phyloP scores from a whole-genome alignment of 2,113 vertebrate species.

The Gymnarchus niloticus region DNA sequence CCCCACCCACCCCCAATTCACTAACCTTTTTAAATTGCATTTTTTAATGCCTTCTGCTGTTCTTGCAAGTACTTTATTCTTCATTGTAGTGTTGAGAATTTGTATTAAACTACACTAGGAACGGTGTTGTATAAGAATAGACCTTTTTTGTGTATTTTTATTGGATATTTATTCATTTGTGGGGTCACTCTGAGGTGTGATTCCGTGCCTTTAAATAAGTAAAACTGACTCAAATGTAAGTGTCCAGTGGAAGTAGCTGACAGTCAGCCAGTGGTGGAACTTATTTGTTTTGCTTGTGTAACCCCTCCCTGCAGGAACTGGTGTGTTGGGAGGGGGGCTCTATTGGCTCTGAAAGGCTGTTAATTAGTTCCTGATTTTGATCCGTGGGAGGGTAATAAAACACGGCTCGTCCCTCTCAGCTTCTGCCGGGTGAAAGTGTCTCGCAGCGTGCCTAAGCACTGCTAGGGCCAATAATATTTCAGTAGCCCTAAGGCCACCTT shows the following conservation, averaged over 20 bases:
- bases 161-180: too few relatives aligned
- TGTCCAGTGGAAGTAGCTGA: conserved; percentile 14
- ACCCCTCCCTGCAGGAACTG: conserved; percentile 43
- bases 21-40: too few relatives aligned
- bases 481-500: neutral
- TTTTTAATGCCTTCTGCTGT: too few relatives aligned
- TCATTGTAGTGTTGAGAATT: neutral
- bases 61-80: too few relatives aligned
- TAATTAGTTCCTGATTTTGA: conserved; percentile 66
- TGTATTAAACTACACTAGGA: too few relatives aligned
- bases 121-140: too few relatives aligned
- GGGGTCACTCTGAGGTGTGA: neutral
- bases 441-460: too few relatives aligned
- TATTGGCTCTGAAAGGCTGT: conserved; percentile 51
- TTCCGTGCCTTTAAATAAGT: neutral
- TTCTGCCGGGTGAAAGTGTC: neutral
- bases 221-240: neutral
- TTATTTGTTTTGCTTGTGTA: conserved; percentile 58
- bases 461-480: neutral
- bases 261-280: neutral
- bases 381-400: conserved; percentile 58
- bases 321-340: neutral
- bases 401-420: conserved; percentile 39
- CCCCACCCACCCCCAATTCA: too few relatives aligned
- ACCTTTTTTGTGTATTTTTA: too few relatives aligned